phyloP scores from a whole-genome alignment of 2,797 vertebrate genomes.

The Eutrigla gurnardus region DNA sequence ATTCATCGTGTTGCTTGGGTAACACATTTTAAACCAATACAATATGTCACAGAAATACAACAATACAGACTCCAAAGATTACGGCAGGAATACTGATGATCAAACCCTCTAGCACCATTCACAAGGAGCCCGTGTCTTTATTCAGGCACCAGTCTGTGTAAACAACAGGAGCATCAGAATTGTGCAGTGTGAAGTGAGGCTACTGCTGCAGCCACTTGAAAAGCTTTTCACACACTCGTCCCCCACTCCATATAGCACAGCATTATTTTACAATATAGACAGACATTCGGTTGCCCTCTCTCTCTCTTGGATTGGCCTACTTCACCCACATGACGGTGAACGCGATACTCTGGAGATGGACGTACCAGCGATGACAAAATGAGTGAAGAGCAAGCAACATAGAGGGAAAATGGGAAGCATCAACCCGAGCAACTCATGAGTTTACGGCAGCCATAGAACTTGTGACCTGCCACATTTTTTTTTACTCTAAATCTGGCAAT shows the following conservation, averaged over 20 bases:
- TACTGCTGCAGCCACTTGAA: conserved; percentile 2
- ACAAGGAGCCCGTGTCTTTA: not conserved
- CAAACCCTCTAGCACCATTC: not conserved
- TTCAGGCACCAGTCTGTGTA: not conserved
- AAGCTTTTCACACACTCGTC: not conserved
- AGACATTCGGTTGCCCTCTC: not conserved
- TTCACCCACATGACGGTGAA: conserved; percentile 15
- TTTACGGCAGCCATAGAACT: conserved; percentile 5
- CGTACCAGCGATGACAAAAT: conserved; percentile 55
- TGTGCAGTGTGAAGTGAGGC: not conserved
- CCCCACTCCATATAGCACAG: not conserved
- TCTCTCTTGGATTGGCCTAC: conserved; percentile 10
- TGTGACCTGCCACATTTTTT: conserved; percentile 19
- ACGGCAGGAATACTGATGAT: not conserved
- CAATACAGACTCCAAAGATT: not conserved
- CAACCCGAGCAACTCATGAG: conserved; percentile 67
- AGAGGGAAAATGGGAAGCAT: conserved; percentile 22
- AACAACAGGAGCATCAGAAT: conserved; percentile 1
- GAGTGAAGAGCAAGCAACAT: conserved; percentile 68
- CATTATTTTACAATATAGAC: conserved; percentile 3
- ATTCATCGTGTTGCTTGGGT: not conserved
- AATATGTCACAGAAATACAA: not conserved
- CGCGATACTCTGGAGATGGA: conserved; percentile 35
- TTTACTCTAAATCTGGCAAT: not conserved
- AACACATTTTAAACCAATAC: not conserved